Conservation (phyloP, 2,113 vertebrate genomes). For the Hemicordylus capensis region DNA sequence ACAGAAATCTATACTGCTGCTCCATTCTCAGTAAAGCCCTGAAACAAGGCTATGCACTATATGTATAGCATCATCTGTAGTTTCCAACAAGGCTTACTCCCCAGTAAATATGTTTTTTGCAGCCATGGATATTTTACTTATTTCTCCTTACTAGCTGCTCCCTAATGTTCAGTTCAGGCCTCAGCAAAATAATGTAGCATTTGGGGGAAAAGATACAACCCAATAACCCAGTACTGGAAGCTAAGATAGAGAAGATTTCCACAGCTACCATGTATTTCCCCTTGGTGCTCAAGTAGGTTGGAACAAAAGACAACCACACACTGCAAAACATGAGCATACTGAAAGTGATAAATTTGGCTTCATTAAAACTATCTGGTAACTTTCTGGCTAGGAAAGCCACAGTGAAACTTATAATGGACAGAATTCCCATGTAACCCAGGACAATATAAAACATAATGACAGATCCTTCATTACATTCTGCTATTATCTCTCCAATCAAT, state of each 20-base stretch:
- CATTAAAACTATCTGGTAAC: background rate
- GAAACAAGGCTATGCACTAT: too few relatives aligned
- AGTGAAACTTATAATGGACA: background rate
- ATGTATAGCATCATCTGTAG: too few relatives aligned
- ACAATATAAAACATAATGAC: background rate
- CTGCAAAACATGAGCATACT: background rate
- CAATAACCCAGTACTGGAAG: background rate
- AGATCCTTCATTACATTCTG: background rate
- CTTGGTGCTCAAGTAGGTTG: background rate
- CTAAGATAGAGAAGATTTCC: background rate
- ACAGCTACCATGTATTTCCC: background rate
- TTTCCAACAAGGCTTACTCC: too few relatives aligned
- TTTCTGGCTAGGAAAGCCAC: background rate
- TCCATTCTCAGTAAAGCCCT: too few relatives aligned
- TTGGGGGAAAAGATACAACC: too few relatives aligned
- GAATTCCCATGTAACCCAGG: background rate
- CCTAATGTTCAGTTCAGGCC: background rate
- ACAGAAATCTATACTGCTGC: too few relatives aligned
- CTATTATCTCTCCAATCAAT: background rate
- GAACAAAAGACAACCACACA: background rate
- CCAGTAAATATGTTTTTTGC: too few relatives aligned
- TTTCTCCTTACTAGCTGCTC: background rate
- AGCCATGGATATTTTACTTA: background rate
- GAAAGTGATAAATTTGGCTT: slow-evolving; percentile 1
- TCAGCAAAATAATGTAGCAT: background rate